phyloP scores from a whole-genome alignment of 2,888 invertebrate species.

The Thymelicus lineola region DNA sequence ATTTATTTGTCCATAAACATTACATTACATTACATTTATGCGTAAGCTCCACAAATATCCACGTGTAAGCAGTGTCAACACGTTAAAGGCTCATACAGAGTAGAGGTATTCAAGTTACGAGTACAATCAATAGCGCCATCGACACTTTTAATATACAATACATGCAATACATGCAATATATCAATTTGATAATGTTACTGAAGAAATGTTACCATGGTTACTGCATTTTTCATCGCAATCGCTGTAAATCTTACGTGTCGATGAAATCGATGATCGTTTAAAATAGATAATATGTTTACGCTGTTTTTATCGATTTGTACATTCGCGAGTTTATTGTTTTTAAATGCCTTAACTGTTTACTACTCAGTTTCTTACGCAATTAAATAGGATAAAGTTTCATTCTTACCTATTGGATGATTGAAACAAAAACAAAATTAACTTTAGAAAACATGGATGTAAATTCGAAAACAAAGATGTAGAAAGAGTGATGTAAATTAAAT shows the following conservation, averaged over 20 bases:
- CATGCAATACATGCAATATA: conserved; percentile 32
- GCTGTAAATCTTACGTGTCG: conserved; percentile 11
- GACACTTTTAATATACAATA: too few relatives aligned
- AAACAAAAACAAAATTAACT: background rate
- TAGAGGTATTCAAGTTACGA: too few relatives aligned
- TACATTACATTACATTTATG: too few relatives aligned
- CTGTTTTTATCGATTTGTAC: background rate
- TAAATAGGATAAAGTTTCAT: too few relatives aligned
- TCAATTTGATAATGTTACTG: conserved; percentile 34
- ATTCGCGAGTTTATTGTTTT: background rate
- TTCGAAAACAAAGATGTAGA: too few relatives aligned
- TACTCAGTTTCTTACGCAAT: too few relatives aligned
- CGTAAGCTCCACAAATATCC: too few relatives aligned
- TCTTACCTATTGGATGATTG: too few relatives aligned
- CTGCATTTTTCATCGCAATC: conserved; percentile 24
- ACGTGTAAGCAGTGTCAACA: too few relatives aligned
- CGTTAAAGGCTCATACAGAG: too few relatives aligned
- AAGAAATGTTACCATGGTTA: conserved; percentile 17
- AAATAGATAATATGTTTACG: background rate
- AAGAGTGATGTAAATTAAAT: background rate
- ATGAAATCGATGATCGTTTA: conserved; percentile 11
- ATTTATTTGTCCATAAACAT: too few relatives aligned
- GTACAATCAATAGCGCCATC: too few relatives aligned
- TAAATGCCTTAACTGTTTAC: background rate
- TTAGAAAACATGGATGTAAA: background rate